Base-by-base conservation (phyloP, 2,888 invertebrate genomes). In the Ophion obscuratus region DNA sequence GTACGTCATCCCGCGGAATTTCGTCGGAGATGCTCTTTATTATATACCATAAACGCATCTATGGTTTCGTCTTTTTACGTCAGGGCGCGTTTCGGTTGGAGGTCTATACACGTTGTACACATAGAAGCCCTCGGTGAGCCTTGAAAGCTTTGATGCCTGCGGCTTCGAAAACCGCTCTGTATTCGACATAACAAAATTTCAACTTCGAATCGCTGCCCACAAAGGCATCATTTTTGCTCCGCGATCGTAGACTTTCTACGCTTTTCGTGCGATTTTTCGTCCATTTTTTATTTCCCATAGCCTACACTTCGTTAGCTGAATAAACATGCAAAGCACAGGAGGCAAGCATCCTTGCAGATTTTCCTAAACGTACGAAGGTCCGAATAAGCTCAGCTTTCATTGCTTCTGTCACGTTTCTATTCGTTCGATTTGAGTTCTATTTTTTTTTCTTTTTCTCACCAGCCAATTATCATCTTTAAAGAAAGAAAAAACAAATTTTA, bases 81-180 rank as follows among this genome's bases (percentile, higher is more conserved):
- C 17, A 44, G 70, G 47, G 57, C 59, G 53, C 64, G 5, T 24
- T 75, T 84, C 59, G 59, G 53, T 2, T 17, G 57, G 24, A 53
- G 17, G 14, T 61, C 14, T 47, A 47, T 47, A 47, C 20, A 20
- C 62, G 11, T 27, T 40, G n/a, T 59, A 9, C 61, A 31, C 14
- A 64, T 27, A 59, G 79, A 84, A 79, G 62, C 57, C 27, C 36
- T 27, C 61, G 11, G 31, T 31, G 59, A 73, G 73, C 70, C 24
- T 36, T 20, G 73, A 61, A 36, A 73, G 83, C 83, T 83, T 83
- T 78, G 67, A 83, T 83, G 68, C 68, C 78, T 62, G 70, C 70
- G 79, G 75, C 68, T 84, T 80, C 80, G 71, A 76, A 70, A 64
- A 84, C 40, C 67, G 68, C 71, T 76, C 71, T 64, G 53, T 44